These are phyloP conservation scores for Synanthedon andrenaeformis DNA, from an alignment of 2,888 invertebrate genomes.

Conservation along the genomic window DNA sequence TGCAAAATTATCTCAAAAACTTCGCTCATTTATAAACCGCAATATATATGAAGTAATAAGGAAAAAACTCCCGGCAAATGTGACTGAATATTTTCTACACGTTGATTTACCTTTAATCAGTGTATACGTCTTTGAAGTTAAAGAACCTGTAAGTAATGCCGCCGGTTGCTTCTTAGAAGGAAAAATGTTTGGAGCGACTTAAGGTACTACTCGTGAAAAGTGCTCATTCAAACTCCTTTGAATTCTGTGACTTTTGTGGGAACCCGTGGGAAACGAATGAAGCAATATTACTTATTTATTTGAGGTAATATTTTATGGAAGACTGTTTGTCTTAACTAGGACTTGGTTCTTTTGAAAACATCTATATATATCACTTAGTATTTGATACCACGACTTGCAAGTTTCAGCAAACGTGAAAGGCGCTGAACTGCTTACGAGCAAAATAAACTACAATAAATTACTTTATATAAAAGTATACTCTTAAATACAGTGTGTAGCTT, in stretches of 20 bases:
- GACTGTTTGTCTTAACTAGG: neutral
- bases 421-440: no score
- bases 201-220: slow-evolving; percentile 5
- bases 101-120: slow-evolving; percentile 27
- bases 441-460: no score
- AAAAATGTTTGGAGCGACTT: slow-evolving; percentile 8
- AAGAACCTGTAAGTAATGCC: slow-evolving; percentile 24
- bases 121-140: slow-evolving; percentile 25
- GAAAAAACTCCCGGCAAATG: slow-evolving; percentile 14
- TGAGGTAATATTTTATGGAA: neutral
- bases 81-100: slow-evolving; percentile 19
- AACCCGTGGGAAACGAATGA: slow-evolving; percentile 2
- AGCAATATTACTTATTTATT: neutral
- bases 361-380: neutral
- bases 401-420: neutral
- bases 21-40: neutral
- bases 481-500: no score
- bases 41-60: slow-evolving; percentile 6
- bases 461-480: no score
- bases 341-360: neutral
- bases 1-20: neutral
- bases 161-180: slow-evolving; percentile 15
- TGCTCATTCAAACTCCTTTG: slow-evolving; percentile 12
- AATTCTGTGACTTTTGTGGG: slow-evolving; percentile 13
- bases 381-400: neutral